Percentiles rank a stretch among this genome's conserved stretches.
Conservation (phyloP, 1,140 invertebrate genomes). For the Acromyrmex heyeri region DNA sequence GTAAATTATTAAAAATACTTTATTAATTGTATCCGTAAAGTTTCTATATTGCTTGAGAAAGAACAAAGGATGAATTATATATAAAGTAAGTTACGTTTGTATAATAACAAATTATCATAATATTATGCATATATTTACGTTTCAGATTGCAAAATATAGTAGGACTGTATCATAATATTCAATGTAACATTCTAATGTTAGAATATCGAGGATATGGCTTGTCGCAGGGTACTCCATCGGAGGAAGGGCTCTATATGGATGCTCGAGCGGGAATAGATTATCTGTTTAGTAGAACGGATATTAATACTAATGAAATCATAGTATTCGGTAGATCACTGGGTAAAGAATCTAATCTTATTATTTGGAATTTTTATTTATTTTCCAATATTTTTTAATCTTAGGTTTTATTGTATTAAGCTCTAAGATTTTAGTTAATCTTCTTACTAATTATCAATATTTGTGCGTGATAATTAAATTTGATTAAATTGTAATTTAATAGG, state of each 20-base stretch:
- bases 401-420: background rate
- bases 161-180: slow-evolving; percentile 92
- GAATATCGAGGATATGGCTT: slow-evolving; percentile 98
- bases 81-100: background rate
- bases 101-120: background rate
- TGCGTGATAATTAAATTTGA: slow-evolving; percentile 4
- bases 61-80: background rate
- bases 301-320: slow-evolving; percentile 94
- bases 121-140: background rate
- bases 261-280: slow-evolving; percentile 95
- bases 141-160: slow-evolving; percentile 91
- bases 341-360: slow-evolving; percentile 78
- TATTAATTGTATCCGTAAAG: background rate
- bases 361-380: background rate
- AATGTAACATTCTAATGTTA: slow-evolving; percentile 95
- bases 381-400: background rate
- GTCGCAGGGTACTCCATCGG: slow-evolving; percentile 95
- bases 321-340: slow-evolving; percentile 97
- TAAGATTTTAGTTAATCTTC: background rate
- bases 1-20: background rate
- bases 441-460: background rate
- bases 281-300: slow-evolving; percentile 92
- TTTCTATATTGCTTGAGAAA: background rate
- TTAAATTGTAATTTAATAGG: slow-evolving; percentile 85
- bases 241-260: slow-evolving; percentile 95